These are phyloP conservation scores for Cichladusa arquata DNA, from an alignment of 2,113 vertebrate genomes.

Conservation along the genomic window DNA sequence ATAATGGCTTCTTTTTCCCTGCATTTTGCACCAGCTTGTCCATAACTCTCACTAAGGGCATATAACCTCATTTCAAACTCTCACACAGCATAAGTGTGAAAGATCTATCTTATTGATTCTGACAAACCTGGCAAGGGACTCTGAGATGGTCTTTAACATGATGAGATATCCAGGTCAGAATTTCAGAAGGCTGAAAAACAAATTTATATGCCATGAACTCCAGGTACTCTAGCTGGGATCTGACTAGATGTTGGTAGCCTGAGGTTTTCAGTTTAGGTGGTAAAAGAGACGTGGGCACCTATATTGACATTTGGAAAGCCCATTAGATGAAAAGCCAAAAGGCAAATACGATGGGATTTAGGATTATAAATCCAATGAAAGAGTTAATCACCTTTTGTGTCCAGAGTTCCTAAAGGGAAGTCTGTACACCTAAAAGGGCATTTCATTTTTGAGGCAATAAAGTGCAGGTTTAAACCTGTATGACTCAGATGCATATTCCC, in stretches of 20 bases:
- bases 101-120: background rate
- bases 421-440: background rate
- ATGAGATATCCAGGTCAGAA: background rate
- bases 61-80: background rate
- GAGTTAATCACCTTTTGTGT: background rate
- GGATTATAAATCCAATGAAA: background rate
- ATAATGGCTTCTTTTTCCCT: background rate
- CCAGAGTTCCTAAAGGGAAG: background rate
- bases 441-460: background rate
- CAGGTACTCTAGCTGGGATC: background rate
- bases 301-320: background rate
- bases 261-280: background rate
- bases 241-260: background rate
- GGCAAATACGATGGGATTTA: background rate
- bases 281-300: background rate
- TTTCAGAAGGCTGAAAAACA: background rate
- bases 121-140: background rate
- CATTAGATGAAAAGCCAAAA: background rate
- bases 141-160: background rate
- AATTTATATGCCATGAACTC: background rate
- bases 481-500: background rate
- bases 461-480: background rate
- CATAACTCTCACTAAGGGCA: background rate
- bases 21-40: background rate
- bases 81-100: background rate